A percentile compares a stretch with the other conserved stretches of the same genome.
phyloP scores from a whole-genome alignment of 2,888 invertebrate genomes.

The Harmothoe impar region DNA sequence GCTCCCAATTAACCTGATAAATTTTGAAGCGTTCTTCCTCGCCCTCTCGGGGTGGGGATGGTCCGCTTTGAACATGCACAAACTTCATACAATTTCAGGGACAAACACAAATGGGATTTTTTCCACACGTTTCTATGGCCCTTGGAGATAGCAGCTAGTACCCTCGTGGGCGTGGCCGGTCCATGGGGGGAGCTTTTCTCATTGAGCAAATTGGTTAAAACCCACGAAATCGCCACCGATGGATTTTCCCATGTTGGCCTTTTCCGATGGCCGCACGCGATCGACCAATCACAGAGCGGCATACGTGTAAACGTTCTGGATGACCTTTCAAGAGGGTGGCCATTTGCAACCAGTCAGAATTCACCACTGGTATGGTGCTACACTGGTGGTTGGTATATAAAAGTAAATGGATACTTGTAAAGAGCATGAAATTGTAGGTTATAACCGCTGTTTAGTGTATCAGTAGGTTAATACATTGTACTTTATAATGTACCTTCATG shows the following conservation, averaged over 20 bases:
- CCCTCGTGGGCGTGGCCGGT: neutral
- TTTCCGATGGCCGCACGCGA: conserved; percentile 4
- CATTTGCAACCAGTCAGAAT: too few species aligned
- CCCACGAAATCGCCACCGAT: neutral
- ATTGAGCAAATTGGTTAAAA: conserved; percentile 34
- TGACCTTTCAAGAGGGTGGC: too few species aligned
- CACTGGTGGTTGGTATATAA: too few species aligned
- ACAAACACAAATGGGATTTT: neutral
- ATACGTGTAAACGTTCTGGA: neutral
- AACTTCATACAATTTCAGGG: conserved; percentile 22
- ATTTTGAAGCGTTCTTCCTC: too few species aligned
- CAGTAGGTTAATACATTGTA: too few species aligned
- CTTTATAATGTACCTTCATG: too few species aligned
- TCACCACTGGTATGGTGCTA: too few species aligned
- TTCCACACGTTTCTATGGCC: neutral
- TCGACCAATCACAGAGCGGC: neutral
- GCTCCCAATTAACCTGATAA: too few species aligned
- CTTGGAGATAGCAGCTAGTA: neutral
- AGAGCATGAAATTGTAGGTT: too few species aligned
- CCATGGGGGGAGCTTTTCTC: neutral
- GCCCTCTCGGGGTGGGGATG: neutral
- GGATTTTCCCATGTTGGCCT: neutral
- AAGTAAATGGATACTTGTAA: too few species aligned
- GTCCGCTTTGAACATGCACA: neutral
- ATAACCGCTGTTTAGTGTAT: too few species aligned